These are phyloP conservation scores for Ctenoplectra terminalis DNA, from an alignment of 1,140 invertebrate genomes.

Conservation along the genomic window DNA sequence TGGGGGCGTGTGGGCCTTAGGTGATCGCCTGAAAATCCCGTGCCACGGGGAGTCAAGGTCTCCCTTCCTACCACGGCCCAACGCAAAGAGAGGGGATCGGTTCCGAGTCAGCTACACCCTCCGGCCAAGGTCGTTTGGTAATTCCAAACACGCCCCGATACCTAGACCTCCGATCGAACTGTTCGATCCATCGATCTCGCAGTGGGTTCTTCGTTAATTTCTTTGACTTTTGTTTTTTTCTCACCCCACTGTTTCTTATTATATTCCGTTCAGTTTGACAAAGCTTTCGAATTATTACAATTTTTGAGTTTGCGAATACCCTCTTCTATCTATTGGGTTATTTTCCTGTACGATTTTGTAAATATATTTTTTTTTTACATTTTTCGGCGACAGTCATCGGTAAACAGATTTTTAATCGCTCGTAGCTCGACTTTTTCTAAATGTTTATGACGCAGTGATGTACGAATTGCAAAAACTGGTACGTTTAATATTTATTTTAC, in stretches of 20 bases:
- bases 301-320: too few species aligned
- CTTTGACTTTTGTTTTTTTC: too few species aligned
- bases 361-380: too few species aligned
- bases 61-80: conserved; percentile 23
- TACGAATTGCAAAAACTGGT: neutral
- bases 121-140: conserved; percentile 48
- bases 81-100: conserved; percentile 1
- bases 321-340: too few species aligned
- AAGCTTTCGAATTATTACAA: too few species aligned
- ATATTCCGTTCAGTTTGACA: too few species aligned
- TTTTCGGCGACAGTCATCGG: too few species aligned
- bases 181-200: neutral
- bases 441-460: neutral
- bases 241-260: too few species aligned
- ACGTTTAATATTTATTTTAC: neutral
- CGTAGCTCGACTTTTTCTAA: too few species aligned
- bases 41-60: conserved; percentile 59
- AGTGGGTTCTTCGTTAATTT: too few species aligned
- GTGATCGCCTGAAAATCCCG: conserved; percentile 56
- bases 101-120: conserved; percentile 34
- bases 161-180: neutral
- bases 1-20: conserved; percentile 52
- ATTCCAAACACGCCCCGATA: neutral
- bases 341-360: neutral
- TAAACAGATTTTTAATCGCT: too few species aligned